phyloP scores from a whole-genome alignment of 2,113 vertebrate species.

The Spea multiplicata region DNA sequence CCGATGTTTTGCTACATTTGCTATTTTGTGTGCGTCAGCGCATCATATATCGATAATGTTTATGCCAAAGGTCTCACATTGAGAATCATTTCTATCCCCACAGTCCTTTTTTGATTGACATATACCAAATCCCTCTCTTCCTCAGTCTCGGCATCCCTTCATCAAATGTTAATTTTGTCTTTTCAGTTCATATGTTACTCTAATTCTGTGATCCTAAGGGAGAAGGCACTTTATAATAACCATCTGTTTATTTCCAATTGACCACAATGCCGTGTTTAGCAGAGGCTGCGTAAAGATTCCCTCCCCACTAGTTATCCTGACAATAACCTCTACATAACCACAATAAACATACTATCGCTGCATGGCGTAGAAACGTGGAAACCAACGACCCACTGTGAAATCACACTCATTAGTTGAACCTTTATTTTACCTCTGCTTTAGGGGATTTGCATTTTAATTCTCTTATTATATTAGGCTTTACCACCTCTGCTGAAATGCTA shows the following conservation, averaged over 20 bases:
- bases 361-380: neutral
- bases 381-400: neutral
- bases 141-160: constrained; percentile 31
- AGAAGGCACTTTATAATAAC: constrained; percentile 41
- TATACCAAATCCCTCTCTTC: constrained; percentile 28
- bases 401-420: neutral
- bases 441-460: too few species aligned
- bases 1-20: neutral
- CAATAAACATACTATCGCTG: neutral
- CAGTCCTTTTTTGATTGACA: constrained; percentile 33
- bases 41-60: constrained; percentile 40
- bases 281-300: constrained; percentile 5
- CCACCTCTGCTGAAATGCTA: too few species aligned
- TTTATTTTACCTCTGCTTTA: neutral
- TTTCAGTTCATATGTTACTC: constrained; percentile 39
- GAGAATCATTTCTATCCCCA: constrained; percentile 27
- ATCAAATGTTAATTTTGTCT: constrained; percentile 44
- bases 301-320: constrained; percentile 17
- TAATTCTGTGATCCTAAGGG: constrained; percentile 33
- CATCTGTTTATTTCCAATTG: constrained; percentile 47
- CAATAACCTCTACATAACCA: constrained; percentile 5
- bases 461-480: too few species aligned
- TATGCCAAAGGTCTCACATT: constrained; percentile 16
- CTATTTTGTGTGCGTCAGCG: neutral
- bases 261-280: constrained; percentile 32